Conservation (phyloP, 2,797 vertebrate genomes). For the Clarias laeviceps region DNA sequence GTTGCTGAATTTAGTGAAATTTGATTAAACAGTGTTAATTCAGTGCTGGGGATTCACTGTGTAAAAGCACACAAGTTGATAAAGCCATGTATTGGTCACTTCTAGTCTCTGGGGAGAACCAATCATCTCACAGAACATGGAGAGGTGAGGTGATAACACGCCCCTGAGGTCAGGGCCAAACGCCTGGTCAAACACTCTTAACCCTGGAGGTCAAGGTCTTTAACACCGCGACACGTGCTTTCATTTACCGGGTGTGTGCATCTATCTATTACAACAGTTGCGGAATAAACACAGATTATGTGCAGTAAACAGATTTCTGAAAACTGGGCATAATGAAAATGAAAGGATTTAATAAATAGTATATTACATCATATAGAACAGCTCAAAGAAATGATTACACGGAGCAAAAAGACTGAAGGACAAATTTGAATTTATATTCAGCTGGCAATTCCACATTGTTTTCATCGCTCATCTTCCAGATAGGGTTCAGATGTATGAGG, state of each 20-base stretch:
- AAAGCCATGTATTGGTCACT: constrained; percentile 34
- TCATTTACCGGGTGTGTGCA: constrained; percentile 64
- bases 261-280: not conserved
- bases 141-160: constrained; percentile 89
- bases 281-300: not conserved
- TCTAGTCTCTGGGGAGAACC: constrained; percentile 77
- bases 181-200: constrained; percentile 90
- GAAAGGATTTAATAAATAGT: not conserved
- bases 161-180: constrained; percentile 94
- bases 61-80: not conserved
- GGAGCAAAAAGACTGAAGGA: not conserved
- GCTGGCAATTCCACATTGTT: not conserved
- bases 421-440: not conserved
- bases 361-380: not conserved
- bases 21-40: not conserved
- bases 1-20: not conserved
- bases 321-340: not conserved
- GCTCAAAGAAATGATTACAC: not conserved
- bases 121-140: constrained; percentile 85
- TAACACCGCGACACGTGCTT: constrained; percentile 79
- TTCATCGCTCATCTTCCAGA: not conserved
- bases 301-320: not conserved
- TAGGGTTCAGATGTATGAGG: not conserved
- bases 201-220: constrained; percentile 90
- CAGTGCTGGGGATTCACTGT: not conserved